Evolutionary conservation across 2,888 invertebrate species (phyloP), one percentile per base, ranked within the genome.

Genomic region (Callosobruchus maculatus): DNA sequence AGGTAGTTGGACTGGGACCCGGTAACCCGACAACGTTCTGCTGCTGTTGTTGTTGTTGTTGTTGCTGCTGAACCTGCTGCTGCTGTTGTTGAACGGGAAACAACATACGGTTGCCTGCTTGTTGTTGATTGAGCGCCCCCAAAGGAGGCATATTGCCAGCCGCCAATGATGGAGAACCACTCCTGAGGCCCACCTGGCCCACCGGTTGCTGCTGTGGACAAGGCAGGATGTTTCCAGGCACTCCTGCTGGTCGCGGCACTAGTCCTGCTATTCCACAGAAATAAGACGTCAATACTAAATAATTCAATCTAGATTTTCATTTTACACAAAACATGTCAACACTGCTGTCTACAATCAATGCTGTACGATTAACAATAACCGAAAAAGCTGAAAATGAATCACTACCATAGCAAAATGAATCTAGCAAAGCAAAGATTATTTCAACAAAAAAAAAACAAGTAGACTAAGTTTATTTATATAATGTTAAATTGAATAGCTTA

Each of bases 1-100:
- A 89, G 79, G 92, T 90, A 73, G 93, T 94, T 5, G 95, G 94
- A 86, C 94, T 94, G 4, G 94, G 95, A 5, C 94, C 94, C 0
- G 94, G 93, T 67, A 93, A 91, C 0, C 93, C 93, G 13, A 94
- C 94, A 68, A 93, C 89, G 81, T 91, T 91, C 71, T 89, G 88
- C 80, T 91, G 91, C 88, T 76, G 88, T 79, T 85, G 87, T 68
- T 83, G 84, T 73, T 87, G 87, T 67, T 76, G 85, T 78, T 85
- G 86, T 73, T 86, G 72, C 22, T 66, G 86, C 69, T 83, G 84
- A n/a, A n/a, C n/a, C 70, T 85, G 85, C 68, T 73, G 73, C 67
- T 76, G 74, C 70, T 75, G 75, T 68, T 88, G 80, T 88, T 83
- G 83, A 82, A 88, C 75, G 81, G 85, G 83, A 77, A 86, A 86